These are phyloP conservation scores for Ictidomys tridecemlineatus DNA, from an alignment of 2,113 vertebrate genomes.

Conservation along the genomic window DNA sequence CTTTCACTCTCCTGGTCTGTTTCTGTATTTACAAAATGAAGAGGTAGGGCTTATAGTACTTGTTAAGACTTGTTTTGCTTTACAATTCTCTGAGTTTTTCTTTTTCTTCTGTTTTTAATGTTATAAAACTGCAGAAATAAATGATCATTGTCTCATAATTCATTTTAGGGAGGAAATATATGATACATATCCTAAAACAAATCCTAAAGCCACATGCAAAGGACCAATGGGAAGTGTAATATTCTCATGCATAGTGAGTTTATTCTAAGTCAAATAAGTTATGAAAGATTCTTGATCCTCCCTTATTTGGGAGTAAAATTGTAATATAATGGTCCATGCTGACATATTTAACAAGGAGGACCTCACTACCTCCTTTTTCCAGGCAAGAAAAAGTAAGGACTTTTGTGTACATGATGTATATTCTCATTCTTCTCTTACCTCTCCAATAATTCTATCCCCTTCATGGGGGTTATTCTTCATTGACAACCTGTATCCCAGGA, in stretches of 20 bases:
- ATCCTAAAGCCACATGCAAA: not conserved
- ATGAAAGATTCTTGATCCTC: not conserved
- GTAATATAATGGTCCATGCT: not conserved
- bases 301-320: not conserved
- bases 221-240: not conserved
- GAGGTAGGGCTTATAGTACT: not conserved
- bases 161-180: not conserved
- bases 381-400: not conserved
- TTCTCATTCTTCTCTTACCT: not conserved
- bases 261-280: not conserved
- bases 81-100: not conserved
- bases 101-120: not conserved
- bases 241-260: not conserved
- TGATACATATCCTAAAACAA: not conserved
- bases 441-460: not conserved
- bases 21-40: conserved; percentile 49
- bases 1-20: conserved; percentile 3
- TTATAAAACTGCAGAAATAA: not conserved
- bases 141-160: conserved; percentile 3
- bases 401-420: not conserved
- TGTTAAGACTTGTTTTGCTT: not conserved
- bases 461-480: not conserved
- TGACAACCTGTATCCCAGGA: not conserved
- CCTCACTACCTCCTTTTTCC: not conserved
- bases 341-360: not conserved